Evolutionary conservation across 2,113 vertebrate genomes (phyloP).

Genomic region (Solenodon paradoxus): DNA sequence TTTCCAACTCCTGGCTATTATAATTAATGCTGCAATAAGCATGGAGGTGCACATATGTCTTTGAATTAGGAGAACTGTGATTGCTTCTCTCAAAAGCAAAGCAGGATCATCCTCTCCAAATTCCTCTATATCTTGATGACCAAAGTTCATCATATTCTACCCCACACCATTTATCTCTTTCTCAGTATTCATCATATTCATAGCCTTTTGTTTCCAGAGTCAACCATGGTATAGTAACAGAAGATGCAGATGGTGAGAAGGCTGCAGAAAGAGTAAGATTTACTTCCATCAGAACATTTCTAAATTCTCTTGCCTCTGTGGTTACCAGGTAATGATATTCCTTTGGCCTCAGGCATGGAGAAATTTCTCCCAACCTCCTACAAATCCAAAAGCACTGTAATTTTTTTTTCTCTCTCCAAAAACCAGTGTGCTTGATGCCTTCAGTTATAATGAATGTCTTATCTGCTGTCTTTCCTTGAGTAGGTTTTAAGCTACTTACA

Average conservation of each 20-base stretch:
- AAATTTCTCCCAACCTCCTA: not conserved
- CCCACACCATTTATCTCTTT: rapidly evolving
- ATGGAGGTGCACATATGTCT: no score
- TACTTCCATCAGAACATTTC: not conserved
- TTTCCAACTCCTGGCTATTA: no score
- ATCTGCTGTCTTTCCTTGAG: not conserved
- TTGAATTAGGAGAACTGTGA: no score
- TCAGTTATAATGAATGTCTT: not conserved
- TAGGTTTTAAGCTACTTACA: not conserved
- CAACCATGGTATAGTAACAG: not conserved
- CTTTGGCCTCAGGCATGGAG: not conserved
- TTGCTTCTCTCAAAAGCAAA: no score
- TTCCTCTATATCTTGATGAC: not conserved
- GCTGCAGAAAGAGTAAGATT: not conserved
- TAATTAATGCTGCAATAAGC: no score
- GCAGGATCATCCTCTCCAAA: no score
- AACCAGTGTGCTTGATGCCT: not conserved
- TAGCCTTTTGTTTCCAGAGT: not conserved
- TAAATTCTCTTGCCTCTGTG: not conserved
- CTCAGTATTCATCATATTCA: not conserved
- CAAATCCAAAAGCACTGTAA: not conserved
- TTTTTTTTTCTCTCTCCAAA: not conserved
- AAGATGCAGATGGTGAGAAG: not conserved
- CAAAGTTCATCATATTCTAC: not conserved
- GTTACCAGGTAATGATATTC: not conserved